A percentile compares a stretch with the other conserved stretches of the same genome.
These are phyloP conservation scores for Scaptodrosophila latifasciaeformis DNA, from an alignment of 2,888 invertebrate species.

Conservation along the genomic window DNA sequence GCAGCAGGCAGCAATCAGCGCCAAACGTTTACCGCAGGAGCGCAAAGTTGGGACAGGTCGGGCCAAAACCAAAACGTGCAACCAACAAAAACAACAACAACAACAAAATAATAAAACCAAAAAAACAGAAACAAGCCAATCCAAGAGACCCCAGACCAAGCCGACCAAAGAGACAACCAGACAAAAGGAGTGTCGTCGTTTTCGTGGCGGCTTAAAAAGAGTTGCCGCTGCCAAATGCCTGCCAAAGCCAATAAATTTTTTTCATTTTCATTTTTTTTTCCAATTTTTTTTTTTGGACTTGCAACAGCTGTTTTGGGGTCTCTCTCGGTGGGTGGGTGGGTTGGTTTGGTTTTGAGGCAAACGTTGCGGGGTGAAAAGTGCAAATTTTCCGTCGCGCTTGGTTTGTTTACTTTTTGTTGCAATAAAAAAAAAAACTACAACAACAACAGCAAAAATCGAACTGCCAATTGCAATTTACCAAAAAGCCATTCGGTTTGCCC, in stretches of 20 bases:
- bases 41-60: constrained; percentile 8
- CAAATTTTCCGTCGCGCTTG: constrained; percentile 46
- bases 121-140: not conserved
- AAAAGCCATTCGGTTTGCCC: not conserved
- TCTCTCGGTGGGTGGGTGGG: not conserved
- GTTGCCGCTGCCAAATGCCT: too few species aligned
- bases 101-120: not conserved
- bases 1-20: not conserved
- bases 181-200: not conserved
- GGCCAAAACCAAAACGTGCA: constrained; percentile 1
- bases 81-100: not conserved
- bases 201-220: too few species aligned
- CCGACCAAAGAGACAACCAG: too few species aligned
- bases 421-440: constrained; percentile 8
- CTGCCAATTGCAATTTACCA: constrained; percentile 28
- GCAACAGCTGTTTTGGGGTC: too few species aligned
- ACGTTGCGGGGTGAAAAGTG: not conserved
- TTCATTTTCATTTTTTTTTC: not conserved
- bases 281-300: not conserved
- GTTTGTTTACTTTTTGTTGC: constrained; percentile 15
- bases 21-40: constrained; percentile 31
- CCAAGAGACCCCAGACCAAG: too few species aligned
- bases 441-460: constrained; percentile 50
- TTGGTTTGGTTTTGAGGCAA: constrained; percentile 1
- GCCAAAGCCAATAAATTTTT: constrained; percentile 1